Evolutionary conservation across 2,888 invertebrate species (phyloP), one percentile per base, ranked within the genome.

Genomic region (Orgyia antiqua): DNA sequence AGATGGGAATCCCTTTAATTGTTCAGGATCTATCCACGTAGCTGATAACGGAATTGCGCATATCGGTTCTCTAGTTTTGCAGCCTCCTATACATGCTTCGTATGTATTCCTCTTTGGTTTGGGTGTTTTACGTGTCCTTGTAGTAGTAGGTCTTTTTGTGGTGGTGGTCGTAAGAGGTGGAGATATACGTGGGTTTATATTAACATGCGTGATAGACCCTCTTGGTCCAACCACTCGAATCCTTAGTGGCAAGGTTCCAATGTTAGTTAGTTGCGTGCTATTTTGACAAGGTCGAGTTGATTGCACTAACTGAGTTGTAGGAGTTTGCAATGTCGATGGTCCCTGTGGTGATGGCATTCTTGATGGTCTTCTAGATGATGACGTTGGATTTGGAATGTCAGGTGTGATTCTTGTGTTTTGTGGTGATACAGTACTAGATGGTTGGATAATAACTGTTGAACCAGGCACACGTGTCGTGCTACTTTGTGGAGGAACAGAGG

Each of bases 1-100:
- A 0, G 84, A 80, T 5, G 82, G 75, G 51, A 86, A 86, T 21
- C 83, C 84, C 44, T 73, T 82, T 29, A 86, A 52, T 3, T 56
- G 61, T n/a, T 78, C 61, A 1, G 79, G 63, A 36, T 82, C 65
- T 38, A 83, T 56, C 4, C 67, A 64, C 6, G 45, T 35, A 2
- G 65, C 53, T 0, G 75, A 67, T 13, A 68, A 39, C 2, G 84
- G 84, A 1, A 66, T 63, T 13, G 75, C 73, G 37, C 86, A 86
- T 35, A 86, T 71, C 0, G 74, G 77, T 11, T 71, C 64, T 28
- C 47, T 66, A 4, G 68, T 75, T 27, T 52, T 70, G 38, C 84
- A 84, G 1, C 72, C 66, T 25, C 66, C 57, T 13, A 75, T 39
- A 44, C 86, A 86, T 1, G 60, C 52, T 3, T 82, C 79, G 37